phyloP scores from a whole-genome alignment of 1,140 invertebrate genomes.

The Nylanderia fulva region DNA sequence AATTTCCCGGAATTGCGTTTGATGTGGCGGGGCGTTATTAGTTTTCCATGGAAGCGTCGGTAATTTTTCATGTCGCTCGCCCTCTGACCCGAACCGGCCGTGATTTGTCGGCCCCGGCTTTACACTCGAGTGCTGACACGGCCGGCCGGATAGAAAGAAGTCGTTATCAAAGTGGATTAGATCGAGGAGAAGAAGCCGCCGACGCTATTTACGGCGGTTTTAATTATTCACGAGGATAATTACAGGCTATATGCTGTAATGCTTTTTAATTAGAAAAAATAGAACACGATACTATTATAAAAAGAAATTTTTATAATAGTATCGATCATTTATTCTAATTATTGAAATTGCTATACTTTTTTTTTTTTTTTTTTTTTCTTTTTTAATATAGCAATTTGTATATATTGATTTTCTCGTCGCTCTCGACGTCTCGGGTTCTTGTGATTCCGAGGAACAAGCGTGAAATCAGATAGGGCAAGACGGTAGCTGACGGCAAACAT shows the following conservation, averaged over 20 bases:
- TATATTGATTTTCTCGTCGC: conserved; percentile 5
- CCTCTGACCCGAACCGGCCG: conserved; percentile 52
- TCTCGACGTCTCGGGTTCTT: background rate
- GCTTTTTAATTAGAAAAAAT: background rate
- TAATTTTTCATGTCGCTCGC: conserved; percentile 73
- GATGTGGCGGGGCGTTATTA: conserved; percentile 78
- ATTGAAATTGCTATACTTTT: background rate
- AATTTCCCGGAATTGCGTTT: conserved; percentile 79
- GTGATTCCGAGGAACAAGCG: conserved; percentile 27
- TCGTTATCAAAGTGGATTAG: background rate
- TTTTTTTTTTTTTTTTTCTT: too few relatives aligned
- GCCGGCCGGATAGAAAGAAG: conserved; percentile 6
- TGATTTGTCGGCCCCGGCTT: conserved; percentile 74
- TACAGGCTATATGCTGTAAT: background rate
- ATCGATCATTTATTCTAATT: background rate
- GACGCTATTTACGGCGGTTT: background rate
- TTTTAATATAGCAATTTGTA: background rate
- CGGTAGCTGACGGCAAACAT: conserved; percentile 50
- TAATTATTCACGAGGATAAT: background rate
- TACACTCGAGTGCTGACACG: conserved; percentile 33
- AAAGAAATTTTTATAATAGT: too few relatives aligned
- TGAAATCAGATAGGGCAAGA: conserved; percentile 64
- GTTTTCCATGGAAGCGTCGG: conserved; percentile 74
- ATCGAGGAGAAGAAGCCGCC: background rate
- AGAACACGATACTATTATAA: background rate